phyloP scores from a whole-genome alignment of 2,888 invertebrate genomes.

The Scaptomyza polygonia region DNA sequence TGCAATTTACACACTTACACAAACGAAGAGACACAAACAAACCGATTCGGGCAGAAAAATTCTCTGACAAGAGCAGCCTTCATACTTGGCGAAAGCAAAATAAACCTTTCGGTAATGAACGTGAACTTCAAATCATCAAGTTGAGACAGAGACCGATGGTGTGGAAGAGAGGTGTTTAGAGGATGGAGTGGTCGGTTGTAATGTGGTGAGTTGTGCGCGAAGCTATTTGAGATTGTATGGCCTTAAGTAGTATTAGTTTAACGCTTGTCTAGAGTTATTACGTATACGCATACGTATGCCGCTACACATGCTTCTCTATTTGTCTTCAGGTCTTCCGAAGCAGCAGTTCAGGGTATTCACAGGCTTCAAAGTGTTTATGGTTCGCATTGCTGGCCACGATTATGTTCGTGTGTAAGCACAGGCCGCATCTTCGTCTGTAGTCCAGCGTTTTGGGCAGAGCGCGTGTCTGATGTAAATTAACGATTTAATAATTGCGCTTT shows the following conservation, averaged over 20 bases:
- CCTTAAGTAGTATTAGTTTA: conserved; percentile 75
- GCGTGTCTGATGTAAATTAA: conserved; percentile 74
- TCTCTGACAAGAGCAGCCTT: too few species aligned
- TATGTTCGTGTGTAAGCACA: conserved; percentile 24
- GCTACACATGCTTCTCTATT: conserved; percentile 51
- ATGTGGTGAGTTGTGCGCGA: not conserved
- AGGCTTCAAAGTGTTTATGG: conserved; percentile 46
- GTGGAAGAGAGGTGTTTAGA: not conserved
- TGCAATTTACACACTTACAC: too few species aligned
- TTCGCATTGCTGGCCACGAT: conserved; percentile 61
- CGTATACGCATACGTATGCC: conserved; percentile 61
- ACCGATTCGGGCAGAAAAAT: not conserved
- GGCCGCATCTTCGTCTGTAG: not conserved
- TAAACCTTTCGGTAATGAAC: conserved; percentile 61
- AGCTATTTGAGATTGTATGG: conserved; percentile 49
- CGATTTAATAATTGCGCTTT: conserved; percentile 78
- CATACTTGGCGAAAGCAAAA: conserved; percentile 39
- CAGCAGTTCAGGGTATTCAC: conserved; percentile 32
- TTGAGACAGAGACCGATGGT: not conserved
- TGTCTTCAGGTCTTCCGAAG: conserved; percentile 15
- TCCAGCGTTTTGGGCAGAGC: conserved; percentile 8
- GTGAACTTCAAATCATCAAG: conserved; percentile 48
- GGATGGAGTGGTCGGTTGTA: too few species aligned
- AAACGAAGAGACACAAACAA: conserved; percentile 5
- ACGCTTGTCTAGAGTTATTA: conserved; percentile 80